Conservation (phyloP, 2,888 invertebrate genomes). For the Carabus problematicus region DNA sequence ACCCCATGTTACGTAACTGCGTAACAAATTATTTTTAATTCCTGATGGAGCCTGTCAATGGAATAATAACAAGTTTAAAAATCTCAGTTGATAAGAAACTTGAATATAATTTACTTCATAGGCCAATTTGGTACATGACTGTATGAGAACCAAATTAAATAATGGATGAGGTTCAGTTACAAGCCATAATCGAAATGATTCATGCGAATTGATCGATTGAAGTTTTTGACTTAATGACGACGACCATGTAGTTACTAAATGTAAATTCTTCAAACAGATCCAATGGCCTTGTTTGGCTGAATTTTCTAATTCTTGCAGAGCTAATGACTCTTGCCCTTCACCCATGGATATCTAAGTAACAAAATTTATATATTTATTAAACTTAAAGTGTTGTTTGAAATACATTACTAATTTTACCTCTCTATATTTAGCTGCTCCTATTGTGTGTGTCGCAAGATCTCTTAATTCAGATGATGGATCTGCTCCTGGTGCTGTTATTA, state of each 20-base stretch:
- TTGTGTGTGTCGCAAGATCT: constrained; percentile 65
- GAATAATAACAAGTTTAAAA: constrained; percentile 60
- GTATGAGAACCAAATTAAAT: constrained; percentile 77
- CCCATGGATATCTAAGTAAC: constrained; percentile 76
- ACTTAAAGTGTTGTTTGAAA: background rate
- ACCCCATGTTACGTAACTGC: constrained; percentile 77
- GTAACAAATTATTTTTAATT: constrained; percentile 79
- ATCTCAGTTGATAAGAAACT: background rate
- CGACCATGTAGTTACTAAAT: constrained; percentile 76
- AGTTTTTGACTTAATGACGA: constrained; percentile 73
- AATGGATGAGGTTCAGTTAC: constrained; percentile 81
- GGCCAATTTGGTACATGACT: constrained; percentile 80
- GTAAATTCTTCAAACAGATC: constrained; percentile 83
- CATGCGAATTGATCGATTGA: constrained; percentile 58
- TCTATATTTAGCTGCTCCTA: constrained; percentile 62
- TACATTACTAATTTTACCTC: constrained; percentile 60
- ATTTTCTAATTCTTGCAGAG: constrained; percentile 65
- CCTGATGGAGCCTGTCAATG: constrained; percentile 77
- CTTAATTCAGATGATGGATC: constrained; percentile 88
- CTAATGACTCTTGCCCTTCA: constrained; percentile 75
- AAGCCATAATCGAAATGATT: constrained; percentile 81
- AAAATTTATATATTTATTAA: background rate
- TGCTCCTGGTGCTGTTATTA: constrained; percentile 87
- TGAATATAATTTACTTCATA: constrained; percentile 64
- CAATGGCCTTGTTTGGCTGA: constrained; percentile 72